These are phyloP conservation scores for Nephrotoma guestfalica DNA, from an alignment of 2,888 invertebrate genomes.

Conservation along the genomic window DNA sequence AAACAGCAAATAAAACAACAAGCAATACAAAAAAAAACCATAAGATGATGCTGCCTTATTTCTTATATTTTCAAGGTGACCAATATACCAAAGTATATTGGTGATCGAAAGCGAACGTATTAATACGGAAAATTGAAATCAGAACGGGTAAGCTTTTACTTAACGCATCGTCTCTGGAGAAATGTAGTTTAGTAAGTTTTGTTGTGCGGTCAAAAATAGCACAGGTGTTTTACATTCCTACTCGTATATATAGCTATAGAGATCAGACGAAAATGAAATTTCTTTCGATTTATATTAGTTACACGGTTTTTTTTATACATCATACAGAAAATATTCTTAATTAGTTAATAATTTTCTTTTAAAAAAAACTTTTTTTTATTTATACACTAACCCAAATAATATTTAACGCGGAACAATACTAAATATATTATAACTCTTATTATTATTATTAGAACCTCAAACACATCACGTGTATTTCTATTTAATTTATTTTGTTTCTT, in stretches of 20 bases:
- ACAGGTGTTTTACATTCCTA: background rate
- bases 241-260: background rate
- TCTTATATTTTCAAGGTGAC: background rate
- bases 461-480: background rate
- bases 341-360: background rate
- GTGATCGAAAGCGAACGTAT: background rate
- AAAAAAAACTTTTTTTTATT: background rate
- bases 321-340: background rate
- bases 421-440: background rate
- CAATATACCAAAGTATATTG: background rate
- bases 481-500: background rate
- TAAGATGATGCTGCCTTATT: background rate
- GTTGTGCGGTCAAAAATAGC: background rate
- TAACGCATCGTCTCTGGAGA: background rate
- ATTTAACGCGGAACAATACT: conserved; percentile 1
- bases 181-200: background rate
- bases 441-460: background rate
- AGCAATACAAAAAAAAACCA: background rate
- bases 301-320: background rate
- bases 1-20: background rate
- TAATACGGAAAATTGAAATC: background rate
- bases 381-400: conserved; percentile 2
- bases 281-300: background rate
- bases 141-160: background rate
- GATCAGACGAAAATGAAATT: background rate